Evolutionary conservation across 2,797 vertebrate genomes (phyloP), one percentile per base, ranked within the genome.

Genomic region (Peromyscus attwateri): DNA sequence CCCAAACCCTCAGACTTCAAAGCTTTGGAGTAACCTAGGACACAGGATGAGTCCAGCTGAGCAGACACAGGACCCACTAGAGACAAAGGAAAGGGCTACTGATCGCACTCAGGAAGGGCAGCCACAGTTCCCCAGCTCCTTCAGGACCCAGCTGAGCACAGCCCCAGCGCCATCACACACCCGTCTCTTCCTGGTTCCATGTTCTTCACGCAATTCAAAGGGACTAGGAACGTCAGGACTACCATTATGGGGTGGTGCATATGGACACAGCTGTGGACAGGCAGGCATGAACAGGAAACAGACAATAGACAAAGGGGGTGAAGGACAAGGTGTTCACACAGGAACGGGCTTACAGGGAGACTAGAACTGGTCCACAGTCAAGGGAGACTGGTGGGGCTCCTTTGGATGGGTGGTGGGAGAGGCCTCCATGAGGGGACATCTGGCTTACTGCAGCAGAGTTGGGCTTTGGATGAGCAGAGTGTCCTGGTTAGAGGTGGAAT

Each of bases 211-310:
- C 64, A 46, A 6, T 46, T 55, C 46, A n/a, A 12, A 6, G 12
- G 19, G 8, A 11, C n/a, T 16, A 19, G 19, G 52, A 0, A 2
- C 60, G 21, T 19, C n/a, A 3, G 60, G 37, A 66, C 2, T 0
- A 3, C 29, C 46, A 5, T 46, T 52, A 66, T 84, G 52, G 55
- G 3, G 40, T 40, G 43, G 55, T 16, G 21, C 25, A 27, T 0
- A 0, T 43, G 31, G 19, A 55, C 52, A 55, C n/a, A 0, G 40
- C 52, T 0, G 0, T 6, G 49, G 40, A 37, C 55, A 66, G 92
- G 66, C 0, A 0, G 5, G 11, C 29, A 1, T 14, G 60, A 37
- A 25, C 21, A 62, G 60, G 62, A 52, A 68, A 55, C 57, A 57
- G 84, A 60, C 25, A 10, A 4, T 12, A 83, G 49, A 68, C 62